A percentile compares a stretch with the other conserved stretches of the same genome.
phyloP scores from a whole-genome alignment of 2,888 invertebrate genomes.

The Tenthredo mesomela region DNA sequence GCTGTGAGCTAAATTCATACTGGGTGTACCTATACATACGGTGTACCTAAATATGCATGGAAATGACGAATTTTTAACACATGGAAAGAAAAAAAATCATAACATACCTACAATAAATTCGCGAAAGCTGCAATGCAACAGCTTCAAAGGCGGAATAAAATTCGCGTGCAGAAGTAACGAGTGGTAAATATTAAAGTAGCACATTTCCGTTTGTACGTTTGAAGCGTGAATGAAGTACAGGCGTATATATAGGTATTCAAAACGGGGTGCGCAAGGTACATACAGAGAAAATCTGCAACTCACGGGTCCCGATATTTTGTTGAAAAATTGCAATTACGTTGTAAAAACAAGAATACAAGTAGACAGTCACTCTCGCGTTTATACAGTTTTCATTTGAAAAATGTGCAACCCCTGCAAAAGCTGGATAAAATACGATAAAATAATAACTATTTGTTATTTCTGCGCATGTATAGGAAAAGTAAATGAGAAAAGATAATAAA shows the following conservation, averaged over 20 bases:
- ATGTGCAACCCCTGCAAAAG: neutral
- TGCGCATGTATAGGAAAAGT: neutral
- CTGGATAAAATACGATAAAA: conserved; percentile 13
- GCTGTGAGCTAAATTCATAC: neutral
- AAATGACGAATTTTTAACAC: neutral
- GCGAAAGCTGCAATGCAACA: neutral
- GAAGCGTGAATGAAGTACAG: neutral
- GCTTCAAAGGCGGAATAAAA: neutral
- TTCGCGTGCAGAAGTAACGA: neutral
- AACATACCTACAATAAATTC: neutral
- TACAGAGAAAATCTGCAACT: neutral
- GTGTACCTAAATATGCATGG: neutral
- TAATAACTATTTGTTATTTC: conserved; percentile 15
- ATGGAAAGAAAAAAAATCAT: neutral
- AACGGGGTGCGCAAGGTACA: neutral
- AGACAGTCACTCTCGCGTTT: neutral
- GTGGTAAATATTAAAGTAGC: conserved; percentile 21
- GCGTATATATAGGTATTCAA: neutral
- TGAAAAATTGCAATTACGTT: conserved; percentile 20
- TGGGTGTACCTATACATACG: neutral
- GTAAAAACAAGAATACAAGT: neutral
- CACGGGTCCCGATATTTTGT: neutral
- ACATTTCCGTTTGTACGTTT: conserved; percentile 22
- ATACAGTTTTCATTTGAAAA: neutral
- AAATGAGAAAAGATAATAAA: neutral